Base-by-base conservation (phyloP, 2,888 invertebrate species). In the Trissolcus japonicus region DNA sequence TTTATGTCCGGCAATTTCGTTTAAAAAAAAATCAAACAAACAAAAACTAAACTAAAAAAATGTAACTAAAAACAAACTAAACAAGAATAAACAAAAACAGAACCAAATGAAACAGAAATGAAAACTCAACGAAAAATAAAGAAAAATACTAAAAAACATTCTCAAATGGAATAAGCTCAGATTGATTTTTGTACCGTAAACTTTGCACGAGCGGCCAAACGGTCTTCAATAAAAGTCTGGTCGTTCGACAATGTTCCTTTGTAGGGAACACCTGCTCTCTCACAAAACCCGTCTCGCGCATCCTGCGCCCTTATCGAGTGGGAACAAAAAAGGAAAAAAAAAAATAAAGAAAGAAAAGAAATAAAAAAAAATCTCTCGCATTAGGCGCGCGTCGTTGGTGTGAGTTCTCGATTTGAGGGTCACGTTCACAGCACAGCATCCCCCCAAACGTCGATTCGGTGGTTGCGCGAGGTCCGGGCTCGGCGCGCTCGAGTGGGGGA, bases 371-470 rank as follows among this genome's bases (percentile, higher is more conserved):
- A 46, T 16, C 13, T 16, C 14, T 46, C 9, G 46, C 46, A 46
- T 46, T 46, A 16, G 14, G 16, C 46, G 53, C 21, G 53, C 53
- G n/a, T 16, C 3, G 13, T 16, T 21, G 41, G 82, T 82, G 81
- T 80, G 82, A 76, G 82, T 80, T 80, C 82, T 79, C 84, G 85
- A 87, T 88, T 88, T 88, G 88, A 88, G 88, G 88, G 88, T 89
- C 88, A 89, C 88, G 88, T 89, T 89, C 88, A 88, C 84, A 86
- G 84, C 84, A 83, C 86, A 84, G 86, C 84, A 85, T 86, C 85
- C 82, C 83, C 82, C 68, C 63, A 79, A 81, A 81, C 82, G 81
- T 80, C 84, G 83, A 81, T 85, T 86, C 81, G 85, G 85, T 84
- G 85, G 88, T 88, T 88, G 87, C 83, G 87, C 86, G 87, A 87